These are phyloP conservation scores for Choreutis nemorana DNA, from an alignment of 2,888 invertebrate genomes.

Conservation along the genomic window DNA sequence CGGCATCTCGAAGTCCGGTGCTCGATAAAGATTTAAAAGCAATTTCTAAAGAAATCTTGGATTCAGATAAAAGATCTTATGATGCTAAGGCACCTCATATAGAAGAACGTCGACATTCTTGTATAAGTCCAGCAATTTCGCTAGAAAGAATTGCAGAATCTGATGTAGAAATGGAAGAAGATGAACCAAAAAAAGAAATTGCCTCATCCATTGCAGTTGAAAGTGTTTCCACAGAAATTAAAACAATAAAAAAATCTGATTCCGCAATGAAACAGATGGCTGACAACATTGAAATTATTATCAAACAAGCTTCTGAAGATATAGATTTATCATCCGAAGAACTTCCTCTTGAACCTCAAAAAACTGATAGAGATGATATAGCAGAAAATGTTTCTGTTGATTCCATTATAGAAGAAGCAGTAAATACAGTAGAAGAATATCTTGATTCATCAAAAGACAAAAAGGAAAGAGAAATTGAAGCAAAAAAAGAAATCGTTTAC, in stretches of 20 bases:
- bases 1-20: constrained; percentile 40
- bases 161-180: constrained; percentile 52
- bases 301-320: constrained; percentile 59
- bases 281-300: constrained; percentile 59
- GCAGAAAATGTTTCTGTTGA: constrained; percentile 49
- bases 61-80: constrained; percentile 49
- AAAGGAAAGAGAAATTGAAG: constrained; percentile 27
- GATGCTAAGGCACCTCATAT: constrained; percentile 55
- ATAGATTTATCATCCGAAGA: constrained; percentile 50
- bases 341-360: constrained; percentile 21
- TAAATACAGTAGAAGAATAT: constrained; percentile 46
- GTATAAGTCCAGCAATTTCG: constrained; percentile 55
- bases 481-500: constrained; percentile 29
- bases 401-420: constrained; percentile 56
- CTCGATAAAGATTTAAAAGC: constrained; percentile 45
- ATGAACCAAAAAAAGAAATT: constrained; percentile 22
- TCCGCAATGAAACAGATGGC: constrained; percentile 63
- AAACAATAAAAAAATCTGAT: constrained; percentile 47
- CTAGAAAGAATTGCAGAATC: constrained; percentile 57
- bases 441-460: constrained; percentile 30
- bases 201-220: too few species aligned
- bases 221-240: constrained; percentile 16
- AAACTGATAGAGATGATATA: constrained; percentile 27
- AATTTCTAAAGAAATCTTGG: constrained; percentile 40
- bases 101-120: constrained; percentile 55